Base-by-base conservation (phyloP, 92 coral and sea anemone genomes). In the Ricordea florida region DNA sequence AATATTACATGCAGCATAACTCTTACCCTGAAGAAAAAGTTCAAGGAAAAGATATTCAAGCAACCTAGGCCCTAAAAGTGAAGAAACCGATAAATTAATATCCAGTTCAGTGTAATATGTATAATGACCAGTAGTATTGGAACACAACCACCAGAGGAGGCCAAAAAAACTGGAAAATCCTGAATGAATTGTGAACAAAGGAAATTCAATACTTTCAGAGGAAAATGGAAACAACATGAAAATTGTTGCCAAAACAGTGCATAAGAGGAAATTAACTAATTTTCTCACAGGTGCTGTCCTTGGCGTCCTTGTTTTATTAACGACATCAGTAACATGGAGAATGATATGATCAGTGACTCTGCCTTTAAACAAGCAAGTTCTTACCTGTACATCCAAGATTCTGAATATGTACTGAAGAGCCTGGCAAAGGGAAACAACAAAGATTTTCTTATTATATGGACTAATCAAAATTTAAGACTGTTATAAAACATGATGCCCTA, bases 21-120 rank as follows among this genome's bases (percentile, higher is more conserved):
- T 11, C 76, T 92, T 51, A 94, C 98, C 87, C 98, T 82, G 66
- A 94, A 94, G 84, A 94, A 94, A 82, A 74, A 94, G 87, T 94
- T 94, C 21, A 94, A 62, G 15, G 98, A 77, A 40, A 94, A 94
- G 62, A 92, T 90, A 58, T 94, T 92, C 51, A 94, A 74, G 50
- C 76, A 55, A 21, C 98, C 98, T 7, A 80, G 73, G 16, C 85
- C 90, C 98, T 94, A 45, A n/a, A 82, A 83, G 46, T n/a, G 25
- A 41, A 40, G 53, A 22, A 37, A 31, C n/a, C n/a, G n/a, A n/a
- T n/a, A n/a, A n/a, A n/a, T n/a, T n/a, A n/a, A n/a, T n/a, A n/a
- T n/a, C n/a, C n/a, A n/a, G n/a, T n/a, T n/a, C n/a, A n/a, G n/a
- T n/a, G n/a, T n/a, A n/a, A n/a, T n/a, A n/a, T n/a, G n/a, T 32